Base-by-base conservation (phyloP, 2,888 invertebrate species). In the Diplolepis rosae region DNA sequence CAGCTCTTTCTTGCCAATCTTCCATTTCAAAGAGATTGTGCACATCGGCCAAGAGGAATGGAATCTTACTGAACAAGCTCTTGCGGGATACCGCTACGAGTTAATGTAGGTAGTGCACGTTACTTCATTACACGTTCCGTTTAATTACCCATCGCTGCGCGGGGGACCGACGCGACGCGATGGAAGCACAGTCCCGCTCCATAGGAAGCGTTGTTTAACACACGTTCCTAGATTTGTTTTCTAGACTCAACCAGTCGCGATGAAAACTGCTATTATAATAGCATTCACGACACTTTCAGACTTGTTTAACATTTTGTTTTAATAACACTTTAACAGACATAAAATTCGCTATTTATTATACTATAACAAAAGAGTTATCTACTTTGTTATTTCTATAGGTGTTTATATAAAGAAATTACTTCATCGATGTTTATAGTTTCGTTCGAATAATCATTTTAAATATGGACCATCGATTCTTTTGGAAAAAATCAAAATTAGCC, bases 1-100 rank as follows among this genome's bases (percentile, higher is more conserved):
- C 32, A 32, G 32, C 32, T 32, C 7, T 32, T 32, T 32, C 32
- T 32, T 32, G 32, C 32, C 75, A 72, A 75, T 75, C 75, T 75
- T 71, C 61, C 70, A 70, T 73, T 76, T 73, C 69, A 76, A 72
- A 72, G 72, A 73, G 72, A 76, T 76, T 76, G 74, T 70, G 71
- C 73, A 68, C 75, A 76, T 75, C 77, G 81, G 80, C 77, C 80
- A 80, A 83, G 80, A 78, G 79, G 80, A 71, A 72, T 77, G 83
- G 83, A 83, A 83, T 84, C 82, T 81, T 75, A 81, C 81, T 79
- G 77, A 81, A 82, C 82, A 79, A 77, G 79, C 83, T 83, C 79
- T 83, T 81, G 81, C 82, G 81, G 81, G 79, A 77, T 77, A 79
- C 82, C 79, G 81, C 81, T 79, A 77, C 77, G 77, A 78, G 79